Evolutionary conservation across 2,113 vertebrate genomes (phyloP).

Genomic region (Tachysurus fulvidraco): DNA sequence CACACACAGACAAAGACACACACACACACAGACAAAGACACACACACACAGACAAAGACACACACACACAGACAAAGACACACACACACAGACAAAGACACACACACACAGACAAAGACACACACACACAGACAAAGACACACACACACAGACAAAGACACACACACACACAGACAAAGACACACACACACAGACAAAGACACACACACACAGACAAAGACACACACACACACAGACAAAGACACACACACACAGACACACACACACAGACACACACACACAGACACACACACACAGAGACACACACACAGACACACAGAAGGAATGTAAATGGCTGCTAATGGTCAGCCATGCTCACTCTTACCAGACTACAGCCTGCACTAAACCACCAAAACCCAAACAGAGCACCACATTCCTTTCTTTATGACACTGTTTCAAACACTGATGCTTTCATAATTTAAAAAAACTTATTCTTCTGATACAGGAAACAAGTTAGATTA

Average conservation of each 20-base stretch:
- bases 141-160: not conserved
- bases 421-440: constrained; percentile 46
- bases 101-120: not conserved
- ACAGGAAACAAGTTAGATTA: not conserved
- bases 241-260: not conserved
- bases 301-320: not conserved
- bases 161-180: not conserved
- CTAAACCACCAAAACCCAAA: constrained; percentile 27
- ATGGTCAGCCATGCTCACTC: constrained; percentile 21
- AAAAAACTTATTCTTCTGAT: not conserved
- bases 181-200: not conserved
- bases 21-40: not conserved
- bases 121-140: not conserved
- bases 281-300: not conserved
- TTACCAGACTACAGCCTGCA: constrained; percentile 29
- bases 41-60: not conserved
- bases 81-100: not conserved
- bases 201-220: not conserved
- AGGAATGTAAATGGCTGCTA: constrained; percentile 41
- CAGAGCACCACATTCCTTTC: constrained; percentile 45
- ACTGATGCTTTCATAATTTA: not conserved
- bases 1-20: not conserved
- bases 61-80: not conserved
- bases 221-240: too few relatives aligned
- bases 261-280: not conserved